phyloP scores from a whole-genome alignment of 2,888 invertebrate species.

The Drosophila multiciliata region DNA sequence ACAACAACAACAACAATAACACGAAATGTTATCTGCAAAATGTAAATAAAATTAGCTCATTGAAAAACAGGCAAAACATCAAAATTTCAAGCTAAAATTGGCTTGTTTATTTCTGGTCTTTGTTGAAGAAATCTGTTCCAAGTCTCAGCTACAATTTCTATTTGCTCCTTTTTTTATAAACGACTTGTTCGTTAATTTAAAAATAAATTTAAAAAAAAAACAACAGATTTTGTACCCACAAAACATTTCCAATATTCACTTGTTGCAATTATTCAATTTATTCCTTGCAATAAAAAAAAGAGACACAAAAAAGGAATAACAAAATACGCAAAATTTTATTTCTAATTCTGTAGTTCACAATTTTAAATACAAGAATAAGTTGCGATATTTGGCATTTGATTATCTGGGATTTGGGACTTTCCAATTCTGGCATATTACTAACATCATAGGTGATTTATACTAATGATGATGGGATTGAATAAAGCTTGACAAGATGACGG shows the following conservation, averaged over 20 bases:
- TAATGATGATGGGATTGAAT: background rate
- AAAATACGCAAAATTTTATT: too few relatives aligned
- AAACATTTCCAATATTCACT: background rate
- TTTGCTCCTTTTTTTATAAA: background rate
- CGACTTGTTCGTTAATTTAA: background rate
- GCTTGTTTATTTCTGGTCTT: background rate
- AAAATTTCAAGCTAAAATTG: background rate
- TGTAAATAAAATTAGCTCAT: background rate
- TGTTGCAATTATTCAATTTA: background rate
- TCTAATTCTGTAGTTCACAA: too few relatives aligned
- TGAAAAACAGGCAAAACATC: background rate
- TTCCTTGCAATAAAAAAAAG: background rate
- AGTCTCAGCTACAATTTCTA: background rate
- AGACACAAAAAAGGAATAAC: too few relatives aligned
- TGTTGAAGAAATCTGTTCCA: background rate
- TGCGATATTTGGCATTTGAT: too few relatives aligned
- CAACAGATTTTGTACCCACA: background rate
- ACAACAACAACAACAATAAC: slow-evolving; percentile 9
- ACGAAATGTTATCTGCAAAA: slow-evolving; percentile 15
- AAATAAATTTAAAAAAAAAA: too few relatives aligned
- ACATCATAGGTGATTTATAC: too few relatives aligned
- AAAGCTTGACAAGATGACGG: slow-evolving; percentile 55
- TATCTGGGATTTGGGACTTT: too few relatives aligned
- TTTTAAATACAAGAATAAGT: too few relatives aligned
- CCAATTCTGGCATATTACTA: too few relatives aligned